These are phyloP conservation scores for Opisthograptis luteolata DNA, from an alignment of 2,888 invertebrate species.

Conservation along the genomic window DNA sequence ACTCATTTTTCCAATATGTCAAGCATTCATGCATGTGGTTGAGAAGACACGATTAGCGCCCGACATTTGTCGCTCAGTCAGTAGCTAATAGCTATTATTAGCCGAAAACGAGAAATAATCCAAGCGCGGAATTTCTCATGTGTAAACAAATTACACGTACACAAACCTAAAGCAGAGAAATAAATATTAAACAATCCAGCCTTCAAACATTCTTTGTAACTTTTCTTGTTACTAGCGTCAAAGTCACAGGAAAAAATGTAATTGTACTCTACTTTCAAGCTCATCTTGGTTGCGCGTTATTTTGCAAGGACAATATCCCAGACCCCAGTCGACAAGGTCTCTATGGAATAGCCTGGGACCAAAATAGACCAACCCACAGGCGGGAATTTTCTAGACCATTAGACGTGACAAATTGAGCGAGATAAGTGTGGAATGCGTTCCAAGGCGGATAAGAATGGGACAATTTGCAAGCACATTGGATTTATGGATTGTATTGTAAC, in stretches of 20 bases:
- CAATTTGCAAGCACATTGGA: too few relatives aligned
- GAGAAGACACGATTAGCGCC: neutral
- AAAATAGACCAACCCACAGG: constrained; percentile 61
- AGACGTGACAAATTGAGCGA: constrained; percentile 43
- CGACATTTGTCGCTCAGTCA: neutral
- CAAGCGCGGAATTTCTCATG: constrained; percentile 1
- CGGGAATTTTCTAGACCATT: constrained; percentile 53
- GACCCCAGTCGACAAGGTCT: constrained; percentile 36
- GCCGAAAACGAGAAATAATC: constrained; percentile 1
- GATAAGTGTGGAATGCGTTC: constrained; percentile 28
- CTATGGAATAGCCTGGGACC: constrained; percentile 38
- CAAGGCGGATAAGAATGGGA: constrained; percentile 15
- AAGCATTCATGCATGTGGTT: neutral
- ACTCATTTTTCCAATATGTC: constrained; percentile 1
- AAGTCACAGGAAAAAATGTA: neutral
- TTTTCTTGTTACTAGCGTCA: neutral
- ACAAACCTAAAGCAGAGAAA: neutral
- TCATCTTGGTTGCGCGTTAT: constrained; percentile 22
- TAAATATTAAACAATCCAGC: too few relatives aligned
- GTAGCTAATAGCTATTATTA: constrained; percentile 7
- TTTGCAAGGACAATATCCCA: constrained; percentile 36
- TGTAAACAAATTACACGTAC: neutral
- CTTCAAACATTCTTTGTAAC: too few relatives aligned
- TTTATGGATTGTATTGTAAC: too few relatives aligned
- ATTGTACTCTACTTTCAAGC: too few relatives aligned